Base-by-base conservation (phyloP, 1,140 invertebrate genomes). In the Batillaria attramentaria region DNA sequence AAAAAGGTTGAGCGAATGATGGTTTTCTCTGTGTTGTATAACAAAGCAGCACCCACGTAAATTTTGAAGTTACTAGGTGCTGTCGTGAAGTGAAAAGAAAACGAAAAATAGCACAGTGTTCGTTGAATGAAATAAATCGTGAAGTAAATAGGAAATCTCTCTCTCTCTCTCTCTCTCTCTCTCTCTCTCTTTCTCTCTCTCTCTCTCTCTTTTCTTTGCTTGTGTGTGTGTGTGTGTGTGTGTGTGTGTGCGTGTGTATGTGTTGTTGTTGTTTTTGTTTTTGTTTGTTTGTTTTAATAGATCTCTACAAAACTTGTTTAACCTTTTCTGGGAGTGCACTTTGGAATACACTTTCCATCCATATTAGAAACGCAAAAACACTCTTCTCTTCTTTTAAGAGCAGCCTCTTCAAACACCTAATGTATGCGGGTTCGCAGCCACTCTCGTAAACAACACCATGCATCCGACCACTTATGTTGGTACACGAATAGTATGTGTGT, bases 361-460 rank as follows among this genome's bases (percentile, higher is more conserved):
- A n/a, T n/a, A n/a, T n/a, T n/a, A n/a, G 31, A 66, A 66, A 31
- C 33, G 13, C 13, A 54, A 13, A 54, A 54, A 54, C 16, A 13
- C 41, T 20, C 33, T n/a, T 80, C 6, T 57, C 79, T 39, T 46
- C 60, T 4, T 81, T 76, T 1, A 75, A 81, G 79, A 75, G 75
- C 1, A 43, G 65, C 31, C 54, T 74, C 43, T 54, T 16, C 43
- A 73, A 3, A 20, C 13, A 20, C 6, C 37, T 24, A 13, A 41
- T 16, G 41, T 39, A 70, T 46, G 2, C 68, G 0, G 41, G 31
- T 24, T 28, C 91, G 93, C 54, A 92, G 95, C 79, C 96, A 95
- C 85, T 94, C 94, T 87, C 93, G n/a, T n/a, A n/a, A n/a, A n/a
- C n/a, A n/a, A n/a, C n/a, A n/a, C n/a, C n/a, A n/a, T n/a, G n/a